These are phyloP conservation scores for Microdon myrmicae DNA, from an alignment of 2,888 invertebrate species.

Conservation along the genomic window DNA sequence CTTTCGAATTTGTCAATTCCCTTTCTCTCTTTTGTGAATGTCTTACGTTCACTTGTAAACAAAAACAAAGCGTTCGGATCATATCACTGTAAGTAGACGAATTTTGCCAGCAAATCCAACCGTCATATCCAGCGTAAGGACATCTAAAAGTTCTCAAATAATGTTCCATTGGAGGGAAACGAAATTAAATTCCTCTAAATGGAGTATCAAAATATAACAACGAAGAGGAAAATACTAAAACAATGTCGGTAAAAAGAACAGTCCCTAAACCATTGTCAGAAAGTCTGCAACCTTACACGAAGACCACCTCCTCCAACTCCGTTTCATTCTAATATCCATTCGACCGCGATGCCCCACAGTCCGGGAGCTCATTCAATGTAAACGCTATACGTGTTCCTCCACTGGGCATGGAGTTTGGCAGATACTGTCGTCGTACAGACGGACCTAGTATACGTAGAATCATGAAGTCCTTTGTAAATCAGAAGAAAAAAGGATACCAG, in stretches of 20 bases:
- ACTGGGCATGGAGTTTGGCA: conserved; percentile 47
- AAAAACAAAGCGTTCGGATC: conserved; percentile 4
- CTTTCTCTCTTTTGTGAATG: conserved; percentile 21
- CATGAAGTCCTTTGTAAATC: conserved; percentile 43
- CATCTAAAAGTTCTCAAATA: conserved; percentile 33
- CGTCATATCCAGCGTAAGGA: conserved; percentile 39
- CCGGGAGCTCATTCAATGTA: conserved; percentile 36
- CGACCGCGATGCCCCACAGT: conserved; percentile 8
- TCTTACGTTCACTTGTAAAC: conserved; percentile 7
- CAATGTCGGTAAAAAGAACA: conserved; percentile 7
- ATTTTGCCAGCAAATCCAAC: conserved; percentile 36
- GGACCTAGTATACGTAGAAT: conserved; percentile 43
- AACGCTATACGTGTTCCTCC: conserved; percentile 20
- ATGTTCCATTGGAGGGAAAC: conserved; percentile 39
- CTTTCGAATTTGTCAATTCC: conserved; percentile 23
- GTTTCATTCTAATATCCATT: too few relatives aligned
- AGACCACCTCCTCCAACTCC: neutral
- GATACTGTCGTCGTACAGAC: conserved; percentile 39
- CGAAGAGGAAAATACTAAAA: conserved; percentile 20
- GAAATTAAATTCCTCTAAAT: conserved; percentile 44
- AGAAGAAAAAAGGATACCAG: neutral
- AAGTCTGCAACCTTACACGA: conserved; percentile 40
- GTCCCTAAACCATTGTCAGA: conserved; percentile 48
- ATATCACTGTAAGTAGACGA: conserved; percentile 39
- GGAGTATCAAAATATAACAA: conserved; percentile 33